phyloP scores from a whole-genome alignment of 2,888 invertebrate genomes.

The Mechanitis messenoides region DNA sequence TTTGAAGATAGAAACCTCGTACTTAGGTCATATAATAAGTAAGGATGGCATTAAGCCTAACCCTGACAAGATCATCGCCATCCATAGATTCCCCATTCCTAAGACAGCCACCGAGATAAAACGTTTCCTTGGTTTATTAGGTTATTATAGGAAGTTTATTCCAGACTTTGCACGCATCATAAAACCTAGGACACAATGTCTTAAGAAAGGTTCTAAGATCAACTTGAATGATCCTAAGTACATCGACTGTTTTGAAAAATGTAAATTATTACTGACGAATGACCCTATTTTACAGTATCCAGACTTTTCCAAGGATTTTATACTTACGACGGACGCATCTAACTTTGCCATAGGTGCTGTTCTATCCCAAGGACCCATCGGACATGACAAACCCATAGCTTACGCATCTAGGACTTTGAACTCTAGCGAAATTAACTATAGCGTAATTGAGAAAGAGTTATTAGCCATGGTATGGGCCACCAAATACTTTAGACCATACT shows the following conservation, averaged over 20 bases:
- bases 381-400: constrained; percentile 28
- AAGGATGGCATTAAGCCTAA: too few relatives aligned
- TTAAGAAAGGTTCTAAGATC: constrained; percentile 18
- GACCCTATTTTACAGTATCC: constrained; percentile 10
- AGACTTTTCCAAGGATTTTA: constrained; percentile 31
- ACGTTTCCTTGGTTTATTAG: too few relatives aligned
- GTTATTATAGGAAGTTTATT: too few relatives aligned
- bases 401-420: constrained; percentile 32
- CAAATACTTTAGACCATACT: constrained; percentile 4
- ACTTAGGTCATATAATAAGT: too few relatives aligned
- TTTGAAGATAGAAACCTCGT: too few relatives aligned
- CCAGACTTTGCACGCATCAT: constrained; percentile 19
- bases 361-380: constrained; percentile 31
- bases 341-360: constrained; percentile 30
- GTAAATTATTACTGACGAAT: constrained; percentile 33
- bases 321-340: constrained; percentile 30
- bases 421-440: constrained; percentile 28
- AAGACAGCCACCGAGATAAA: too few relatives aligned
- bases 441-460: constrained; percentile 42
- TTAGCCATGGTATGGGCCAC: constrained; percentile 39
- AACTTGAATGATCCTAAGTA: not conserved
- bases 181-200: constrained; percentile 22
- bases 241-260: constrained; percentile 25
- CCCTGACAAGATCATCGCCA: too few relatives aligned
- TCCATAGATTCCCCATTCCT: too few relatives aligned